A percentile compares a stretch with the other conserved stretches of the same genome.
Evolutionary conservation across 2,797 vertebrate genomes (phyloP).

Genomic region (Pteronotus mesoamericanus): DNA sequence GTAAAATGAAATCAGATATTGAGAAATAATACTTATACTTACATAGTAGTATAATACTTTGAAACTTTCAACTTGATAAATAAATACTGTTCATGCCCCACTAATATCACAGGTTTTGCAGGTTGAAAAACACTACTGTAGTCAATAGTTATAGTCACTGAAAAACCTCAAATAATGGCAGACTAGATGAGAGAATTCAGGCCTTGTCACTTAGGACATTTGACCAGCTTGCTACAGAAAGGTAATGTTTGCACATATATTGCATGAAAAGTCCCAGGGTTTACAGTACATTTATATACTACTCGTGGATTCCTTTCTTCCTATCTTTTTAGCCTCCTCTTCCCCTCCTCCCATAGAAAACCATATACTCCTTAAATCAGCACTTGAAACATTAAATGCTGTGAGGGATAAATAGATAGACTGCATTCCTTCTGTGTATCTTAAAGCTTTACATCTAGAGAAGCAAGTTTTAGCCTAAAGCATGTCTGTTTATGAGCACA

Average conservation of each 20-base stretch:
- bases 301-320: not conserved
- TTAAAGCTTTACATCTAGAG: not conserved
- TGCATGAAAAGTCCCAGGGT: not conserved
- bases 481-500: constrained; percentile 20
- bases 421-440: not conserved
- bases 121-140: not conserved
- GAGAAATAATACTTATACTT: not conserved
- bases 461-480: constrained; percentile 50
- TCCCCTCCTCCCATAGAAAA: not conserved
- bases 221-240: not conserved
- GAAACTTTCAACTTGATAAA: not conserved
- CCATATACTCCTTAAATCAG: not conserved
- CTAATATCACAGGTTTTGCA: not conserved
- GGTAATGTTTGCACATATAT: not conserved
- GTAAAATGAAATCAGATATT: not conserved
- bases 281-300: not conserved
- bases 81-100: not conserved
- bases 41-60: not conserved
- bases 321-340: not conserved
- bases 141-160: not conserved
- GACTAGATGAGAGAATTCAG: not conserved
- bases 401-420: not conserved
- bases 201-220: not conserved
- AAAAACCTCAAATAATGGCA: not conserved
- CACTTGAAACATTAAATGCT: constrained; percentile 1